Base-by-base conservation (phyloP, 2,888 invertebrate species). In the Fragum sueziense region DNA sequence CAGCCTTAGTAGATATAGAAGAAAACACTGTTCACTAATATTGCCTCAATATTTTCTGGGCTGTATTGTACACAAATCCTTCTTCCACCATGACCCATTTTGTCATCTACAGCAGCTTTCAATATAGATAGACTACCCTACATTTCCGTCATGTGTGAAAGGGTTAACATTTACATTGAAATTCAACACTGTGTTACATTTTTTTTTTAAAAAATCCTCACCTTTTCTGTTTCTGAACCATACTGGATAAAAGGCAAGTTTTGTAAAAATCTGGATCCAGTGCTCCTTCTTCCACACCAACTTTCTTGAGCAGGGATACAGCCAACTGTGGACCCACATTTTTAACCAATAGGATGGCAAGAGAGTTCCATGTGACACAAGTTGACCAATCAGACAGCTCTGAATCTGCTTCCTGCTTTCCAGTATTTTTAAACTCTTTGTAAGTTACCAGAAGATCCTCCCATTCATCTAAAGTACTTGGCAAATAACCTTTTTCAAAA, bases 171-270 rank as follows among this genome's bases (percentile, higher is more conserved):
- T n/a, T n/a, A n/a, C n/a, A n/a, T n/a, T n/a, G n/a, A n/a, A n/a
- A n/a, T n/a, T n/a, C n/a, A n/a, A n/a, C n/a, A n/a, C n/a, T n/a
- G n/a, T n/a, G n/a, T n/a, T n/a, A n/a, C n/a, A n/a, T n/a, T n/a
- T n/a, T n/a, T n/a, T n/a, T n/a, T n/a, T n/a, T n/a, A n/a, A n/a
- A 37, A 37, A 37, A 9, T 14, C 37, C 37, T 29, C 33, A 59
- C 90, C 84, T 87, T 79, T 90, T 88, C 17, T 87, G 87, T 70
- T 77, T 82, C 22, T 87, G 80, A 9, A 87, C 80, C 20, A 86
- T 57, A 34, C 87, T 85, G 25, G 85, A 78, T 2, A 86, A 69
- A 20, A 89, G 68, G 76, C 87, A 87, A 17, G 77, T 84, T 69
- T 85, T 84, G 76, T 87, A 89, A 74, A 90, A 88, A 9, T 79